Conservation (phyloP, 2,888 invertebrate species). For the Boloria euphrosyne region DNA sequence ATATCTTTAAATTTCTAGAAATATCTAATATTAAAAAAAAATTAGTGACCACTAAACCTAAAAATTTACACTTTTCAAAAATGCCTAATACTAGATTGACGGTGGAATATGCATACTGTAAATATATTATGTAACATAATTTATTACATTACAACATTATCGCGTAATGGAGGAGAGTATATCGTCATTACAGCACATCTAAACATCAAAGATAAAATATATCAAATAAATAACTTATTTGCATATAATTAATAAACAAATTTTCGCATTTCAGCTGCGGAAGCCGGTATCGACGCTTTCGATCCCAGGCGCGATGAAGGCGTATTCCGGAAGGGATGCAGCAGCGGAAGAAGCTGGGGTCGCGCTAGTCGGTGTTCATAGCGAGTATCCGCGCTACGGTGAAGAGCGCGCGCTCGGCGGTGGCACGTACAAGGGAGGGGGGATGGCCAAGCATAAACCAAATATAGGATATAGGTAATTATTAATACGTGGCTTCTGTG, state of each 20-base stretch:
- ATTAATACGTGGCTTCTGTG: not conserved
- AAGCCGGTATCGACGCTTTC: slow-evolving; percentile 98
- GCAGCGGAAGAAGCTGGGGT: slow-evolving; percentile 92
- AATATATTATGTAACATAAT: too few relatives aligned
- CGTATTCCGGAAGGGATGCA: slow-evolving; percentile 83
- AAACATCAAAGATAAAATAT: too few relatives aligned
- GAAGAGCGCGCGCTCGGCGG: slow-evolving; percentile 91
- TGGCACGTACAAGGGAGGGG: slow-evolving; percentile 88
- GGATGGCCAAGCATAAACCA: slow-evolving; percentile 92
- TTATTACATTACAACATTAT: too few relatives aligned
- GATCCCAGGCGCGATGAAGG: slow-evolving; percentile 96
- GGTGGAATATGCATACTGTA: too few relatives aligned
- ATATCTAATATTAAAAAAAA: too few relatives aligned
- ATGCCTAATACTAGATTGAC: not conserved
- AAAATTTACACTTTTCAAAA: not conserved
- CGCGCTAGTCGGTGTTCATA: slow-evolving; percentile 94
- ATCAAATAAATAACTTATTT: too few relatives aligned
- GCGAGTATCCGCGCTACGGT: slow-evolving; percentile 95
- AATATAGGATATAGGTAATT: slow-evolving; percentile 93
- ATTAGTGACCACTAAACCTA: too few relatives aligned
- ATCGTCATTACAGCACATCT: too few relatives aligned
- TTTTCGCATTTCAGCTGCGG: slow-evolving; percentile 88
- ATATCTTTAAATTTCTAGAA: too few relatives aligned
- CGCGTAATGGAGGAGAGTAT: too few relatives aligned
- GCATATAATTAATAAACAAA: too few relatives aligned